Conservation (phyloP, 1,140 invertebrate genomes). For the Drosophila pruinosa region DNA sequence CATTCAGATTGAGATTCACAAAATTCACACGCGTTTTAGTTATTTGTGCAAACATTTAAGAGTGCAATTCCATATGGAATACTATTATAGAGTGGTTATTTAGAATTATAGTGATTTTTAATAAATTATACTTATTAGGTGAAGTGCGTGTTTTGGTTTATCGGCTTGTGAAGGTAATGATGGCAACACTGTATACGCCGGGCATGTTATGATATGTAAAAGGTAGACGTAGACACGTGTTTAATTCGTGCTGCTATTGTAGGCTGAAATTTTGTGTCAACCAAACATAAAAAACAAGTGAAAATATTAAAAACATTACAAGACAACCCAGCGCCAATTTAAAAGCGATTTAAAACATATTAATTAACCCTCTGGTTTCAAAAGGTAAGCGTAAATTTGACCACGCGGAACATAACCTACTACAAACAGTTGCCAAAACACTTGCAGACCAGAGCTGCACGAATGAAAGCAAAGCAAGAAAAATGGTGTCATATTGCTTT, state of each 20-base stretch:
- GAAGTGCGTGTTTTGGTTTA: constrained; percentile 9
- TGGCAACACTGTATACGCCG: constrained; percentile 77
- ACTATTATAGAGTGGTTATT: not conserved
- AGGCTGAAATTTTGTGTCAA: constrained; percentile 49
- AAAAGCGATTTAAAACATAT: constrained; percentile 36
- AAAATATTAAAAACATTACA: constrained; percentile 29
- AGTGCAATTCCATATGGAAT: constrained; percentile 5
- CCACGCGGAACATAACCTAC: constrained; percentile 79
- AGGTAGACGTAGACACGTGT: constrained; percentile 82
- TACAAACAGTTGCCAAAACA: constrained; percentile 66
- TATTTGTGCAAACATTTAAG: constrained; percentile 50
- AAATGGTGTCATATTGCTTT: constrained; percentile 66
- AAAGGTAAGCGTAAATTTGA: constrained; percentile 62
- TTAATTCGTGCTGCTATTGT: constrained; percentile 66
- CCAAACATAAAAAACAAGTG: constrained; percentile 39
- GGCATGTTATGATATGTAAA: constrained; percentile 82
- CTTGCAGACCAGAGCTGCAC: not conserved
- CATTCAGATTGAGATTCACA: constrained; percentile 32
- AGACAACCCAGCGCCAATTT: constrained; percentile 16
- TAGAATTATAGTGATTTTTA: not conserved
- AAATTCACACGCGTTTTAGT: constrained; percentile 51
- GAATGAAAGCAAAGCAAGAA: constrained; percentile 19
- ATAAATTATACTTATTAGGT: not conserved
- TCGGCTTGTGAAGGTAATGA: constrained; percentile 21
- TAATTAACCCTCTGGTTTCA: constrained; percentile 48